Percentiles rank a stretch among this genome's conserved stretches.
Conservation (phyloP, 1,140 invertebrate genomes). For the Scaptomyza hsui region DNA sequence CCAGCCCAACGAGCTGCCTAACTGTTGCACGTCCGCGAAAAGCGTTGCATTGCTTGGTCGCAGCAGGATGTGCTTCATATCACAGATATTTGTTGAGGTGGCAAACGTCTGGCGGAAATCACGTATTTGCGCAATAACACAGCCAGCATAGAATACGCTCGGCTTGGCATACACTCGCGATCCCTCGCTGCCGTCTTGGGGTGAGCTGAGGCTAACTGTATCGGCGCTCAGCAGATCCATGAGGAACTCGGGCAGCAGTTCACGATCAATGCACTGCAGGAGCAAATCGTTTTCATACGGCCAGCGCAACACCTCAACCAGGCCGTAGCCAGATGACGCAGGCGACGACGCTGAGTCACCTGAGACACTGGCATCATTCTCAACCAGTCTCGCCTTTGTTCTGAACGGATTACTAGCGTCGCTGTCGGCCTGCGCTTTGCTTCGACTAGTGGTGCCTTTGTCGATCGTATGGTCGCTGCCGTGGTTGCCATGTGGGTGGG, state of each 20-base stretch:
- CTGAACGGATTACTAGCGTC: slow-evolving; percentile 40
- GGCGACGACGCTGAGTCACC: slow-evolving; percentile 16
- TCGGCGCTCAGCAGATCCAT: slow-evolving; percentile 92
- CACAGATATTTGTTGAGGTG: slow-evolving; percentile 87
- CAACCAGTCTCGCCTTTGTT: slow-evolving; percentile 34
- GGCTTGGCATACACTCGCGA: slow-evolving; percentile 84
- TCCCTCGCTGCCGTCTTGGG: slow-evolving; percentile 66
- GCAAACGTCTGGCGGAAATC: slow-evolving; percentile 93
- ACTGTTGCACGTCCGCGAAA: slow-evolving; percentile 78
- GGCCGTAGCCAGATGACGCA: slow-evolving; percentile 85
- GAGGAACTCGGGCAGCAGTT: slow-evolving; percentile 93
- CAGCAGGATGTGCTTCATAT: slow-evolving; percentile 93
- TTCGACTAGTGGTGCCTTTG: slow-evolving; percentile 50
- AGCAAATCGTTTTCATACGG: slow-evolving; percentile 91
- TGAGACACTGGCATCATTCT: slow-evolving; percentile 9
- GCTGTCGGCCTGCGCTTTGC: slow-evolving; percentile 32
- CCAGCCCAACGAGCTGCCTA: slow-evolving; percentile 56
- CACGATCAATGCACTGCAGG: slow-evolving; percentile 92
- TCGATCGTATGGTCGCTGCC: slow-evolving; percentile 32
- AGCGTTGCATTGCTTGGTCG: slow-evolving; percentile 93
- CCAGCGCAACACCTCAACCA: slow-evolving; percentile 90
- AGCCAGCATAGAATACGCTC: slow-evolving; percentile 95
- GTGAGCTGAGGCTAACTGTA: slow-evolving; percentile 84
- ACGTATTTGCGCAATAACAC: slow-evolving; percentile 95
- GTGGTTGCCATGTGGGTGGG: slow-evolving; percentile 6